phyloP scores from a whole-genome alignment of 1,140 invertebrate species.

The Drosophila kepulauana region DNA sequence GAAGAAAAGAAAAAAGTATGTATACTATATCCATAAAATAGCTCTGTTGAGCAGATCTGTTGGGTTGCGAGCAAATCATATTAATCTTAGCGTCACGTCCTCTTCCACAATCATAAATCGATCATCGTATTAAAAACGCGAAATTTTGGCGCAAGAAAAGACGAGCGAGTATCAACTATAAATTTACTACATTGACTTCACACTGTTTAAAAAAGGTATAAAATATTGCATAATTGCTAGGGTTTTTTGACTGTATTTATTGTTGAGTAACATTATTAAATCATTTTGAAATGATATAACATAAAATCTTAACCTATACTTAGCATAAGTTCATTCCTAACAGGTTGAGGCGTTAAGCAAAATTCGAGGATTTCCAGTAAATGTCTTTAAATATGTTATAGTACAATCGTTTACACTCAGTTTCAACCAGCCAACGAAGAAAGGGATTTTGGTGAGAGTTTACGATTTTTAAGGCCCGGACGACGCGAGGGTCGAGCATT shows the following conservation, averaged over 20 bases:
- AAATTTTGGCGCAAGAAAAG: too few species aligned
- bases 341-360: neutral
- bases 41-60: too few species aligned
- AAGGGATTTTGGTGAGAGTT: constrained; percentile 74
- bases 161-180: too few species aligned
- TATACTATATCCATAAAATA: too few species aligned
- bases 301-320: constrained; percentile 1
- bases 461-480: constrained; percentile 72
- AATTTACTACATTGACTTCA: too few species aligned
- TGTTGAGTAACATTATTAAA: constrained; percentile 1
- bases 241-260: neutral
- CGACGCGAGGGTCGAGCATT: constrained; percentile 61
- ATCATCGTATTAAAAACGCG: too few species aligned
- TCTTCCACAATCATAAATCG: too few species aligned
- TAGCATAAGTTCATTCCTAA: neutral
- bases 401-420: neutral
- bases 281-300: neutral
- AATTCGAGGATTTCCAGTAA: constrained; percentile 17
- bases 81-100: too few species aligned
- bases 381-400: neutral
- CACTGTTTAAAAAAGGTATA: too few species aligned
- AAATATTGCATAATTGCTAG: too few species aligned
- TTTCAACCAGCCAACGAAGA: constrained; percentile 71
- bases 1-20: too few species aligned
- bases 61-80: too few species aligned